Percentiles rank a stretch among this genome's conserved stretches.
Conservation (phyloP, 2,888 invertebrate species). For the Horisme vitalbata region DNA sequence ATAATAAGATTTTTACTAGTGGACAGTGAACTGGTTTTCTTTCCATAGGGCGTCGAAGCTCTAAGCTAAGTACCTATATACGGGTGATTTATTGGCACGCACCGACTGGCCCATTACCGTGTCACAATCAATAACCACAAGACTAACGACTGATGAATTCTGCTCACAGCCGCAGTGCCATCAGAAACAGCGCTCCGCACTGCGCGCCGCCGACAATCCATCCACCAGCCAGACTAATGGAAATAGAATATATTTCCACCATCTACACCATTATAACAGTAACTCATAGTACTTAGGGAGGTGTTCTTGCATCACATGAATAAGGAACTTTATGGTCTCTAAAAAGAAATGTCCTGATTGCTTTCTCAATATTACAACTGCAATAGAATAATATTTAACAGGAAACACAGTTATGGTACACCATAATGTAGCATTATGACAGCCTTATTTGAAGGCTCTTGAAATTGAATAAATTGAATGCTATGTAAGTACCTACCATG, state of each 20-base stretch:
- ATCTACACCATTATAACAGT: slow-evolving; percentile 7
- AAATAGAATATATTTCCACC: slow-evolving; percentile 12
- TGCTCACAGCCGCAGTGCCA: slow-evolving; percentile 34
- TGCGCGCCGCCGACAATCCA: slow-evolving; percentile 10
- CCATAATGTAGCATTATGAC: slow-evolving; percentile 26
- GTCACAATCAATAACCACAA: slow-evolving; percentile 72
- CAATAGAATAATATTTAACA: slow-evolving; percentile 22
- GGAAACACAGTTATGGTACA: slow-evolving; percentile 16
- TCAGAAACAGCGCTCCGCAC: slow-evolving; percentile 19
- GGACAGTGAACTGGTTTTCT: slow-evolving; percentile 22
- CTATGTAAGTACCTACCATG: too few relatives aligned
- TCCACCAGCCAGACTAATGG: slow-evolving; percentile 7
- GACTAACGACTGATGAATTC: slow-evolving; percentile 56
- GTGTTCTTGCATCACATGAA: slow-evolving; percentile 36
- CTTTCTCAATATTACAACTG: slow-evolving; percentile 23
- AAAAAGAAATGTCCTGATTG: slow-evolving; percentile 32
- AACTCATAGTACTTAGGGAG: slow-evolving; percentile 23
- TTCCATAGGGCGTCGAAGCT: slow-evolving; percentile 13
- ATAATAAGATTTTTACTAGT: slow-evolving; percentile 27
- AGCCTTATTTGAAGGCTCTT: slow-evolving; percentile 22
- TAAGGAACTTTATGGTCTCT: slow-evolving; percentile 37
- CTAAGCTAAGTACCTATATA: slow-evolving; percentile 17
- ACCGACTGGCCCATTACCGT: slow-evolving; percentile 60
- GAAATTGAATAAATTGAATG: slow-evolving; percentile 24
- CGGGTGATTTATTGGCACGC: slow-evolving; percentile 63